Percentiles rank a stretch among this genome's conserved stretches.
Conservation (phyloP, 2,113 vertebrate species). For the Pomatostomus ruficeps region DNA sequence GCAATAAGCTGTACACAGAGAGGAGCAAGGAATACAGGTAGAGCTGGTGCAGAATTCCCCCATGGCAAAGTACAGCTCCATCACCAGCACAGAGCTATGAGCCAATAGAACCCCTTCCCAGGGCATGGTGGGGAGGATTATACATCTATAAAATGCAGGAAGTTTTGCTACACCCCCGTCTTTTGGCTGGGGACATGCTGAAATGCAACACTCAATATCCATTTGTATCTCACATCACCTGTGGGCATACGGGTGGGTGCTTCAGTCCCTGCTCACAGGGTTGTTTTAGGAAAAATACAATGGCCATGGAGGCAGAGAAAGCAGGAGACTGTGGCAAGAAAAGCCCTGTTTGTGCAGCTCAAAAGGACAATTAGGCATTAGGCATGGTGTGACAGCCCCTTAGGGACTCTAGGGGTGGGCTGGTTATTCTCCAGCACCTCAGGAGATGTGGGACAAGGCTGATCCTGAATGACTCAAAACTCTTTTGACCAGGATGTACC, state of each 20-base stretch:
- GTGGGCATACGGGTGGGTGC: not conserved
- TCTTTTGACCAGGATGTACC: not conserved
- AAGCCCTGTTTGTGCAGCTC: not conserved
- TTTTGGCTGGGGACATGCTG: not conserved
- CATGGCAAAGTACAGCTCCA: fast-evolving
- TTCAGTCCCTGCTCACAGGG: not conserved
- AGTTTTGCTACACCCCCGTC: fast-evolving
- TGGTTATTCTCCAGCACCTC: not conserved
- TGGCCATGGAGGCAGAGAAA: not conserved
- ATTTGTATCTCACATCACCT: not conserved
- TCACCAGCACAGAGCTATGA: not conserved
- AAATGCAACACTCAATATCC: fast-evolving
- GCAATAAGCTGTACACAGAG: not conserved
- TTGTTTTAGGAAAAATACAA: not conserved
- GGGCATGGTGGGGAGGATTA: fast-evolving
- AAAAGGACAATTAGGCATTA: not conserved
- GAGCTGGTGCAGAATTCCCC: not conserved
- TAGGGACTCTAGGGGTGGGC: fast-evolving
- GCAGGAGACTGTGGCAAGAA: not conserved
- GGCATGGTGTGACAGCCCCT: too few relatives aligned
- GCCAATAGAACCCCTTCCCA: not conserved
- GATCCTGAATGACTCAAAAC: not conserved
- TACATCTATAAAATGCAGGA: fast-evolving
- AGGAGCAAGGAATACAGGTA: not conserved
- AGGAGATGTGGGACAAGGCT: not conserved